A percentile compares a stretch with the other conserved stretches of the same genome.
Evolutionary conservation across 2,888 invertebrate genomes (phyloP).

Genomic region (Heteromyza rotundicornis): DNA sequence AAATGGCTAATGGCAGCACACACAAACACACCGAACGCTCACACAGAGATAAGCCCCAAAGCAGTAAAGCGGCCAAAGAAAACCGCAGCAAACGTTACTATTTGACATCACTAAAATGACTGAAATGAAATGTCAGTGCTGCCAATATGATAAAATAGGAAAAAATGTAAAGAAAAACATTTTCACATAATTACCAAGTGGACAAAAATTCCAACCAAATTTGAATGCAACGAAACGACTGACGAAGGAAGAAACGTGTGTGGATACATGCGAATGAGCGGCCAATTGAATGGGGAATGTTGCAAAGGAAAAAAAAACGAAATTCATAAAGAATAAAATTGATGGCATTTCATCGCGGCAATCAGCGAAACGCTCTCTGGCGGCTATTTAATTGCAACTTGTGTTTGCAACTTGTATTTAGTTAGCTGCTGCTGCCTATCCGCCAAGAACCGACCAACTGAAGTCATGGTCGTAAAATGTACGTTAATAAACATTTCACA

Average conservation of each 20-base stretch:
- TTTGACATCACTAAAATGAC: background rate
- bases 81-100: background rate
- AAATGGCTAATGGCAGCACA: background rate
- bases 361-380: conserved; percentile 4
- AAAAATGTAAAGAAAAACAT: background rate
- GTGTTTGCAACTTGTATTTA: no score
- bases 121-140: background rate
- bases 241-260: background rate
- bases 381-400: background rate
- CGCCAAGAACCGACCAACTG: no score
- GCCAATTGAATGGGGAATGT: background rate
- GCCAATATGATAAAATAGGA: background rate
- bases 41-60: background rate
- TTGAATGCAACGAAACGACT: background rate
- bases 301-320: background rate
- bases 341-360: conserved; percentile 52
- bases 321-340: conserved; percentile 37
- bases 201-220: background rate
- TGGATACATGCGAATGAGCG: background rate
- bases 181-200: background rate
- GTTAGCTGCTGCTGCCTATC: no score
- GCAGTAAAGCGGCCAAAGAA: background rate
- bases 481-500: no score
- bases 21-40: no score
- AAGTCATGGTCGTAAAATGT: no score